These are phyloP conservation scores for Macrotus californicus DNA, from an alignment of 2,113 vertebrate species.

Conservation along the genomic window DNA sequence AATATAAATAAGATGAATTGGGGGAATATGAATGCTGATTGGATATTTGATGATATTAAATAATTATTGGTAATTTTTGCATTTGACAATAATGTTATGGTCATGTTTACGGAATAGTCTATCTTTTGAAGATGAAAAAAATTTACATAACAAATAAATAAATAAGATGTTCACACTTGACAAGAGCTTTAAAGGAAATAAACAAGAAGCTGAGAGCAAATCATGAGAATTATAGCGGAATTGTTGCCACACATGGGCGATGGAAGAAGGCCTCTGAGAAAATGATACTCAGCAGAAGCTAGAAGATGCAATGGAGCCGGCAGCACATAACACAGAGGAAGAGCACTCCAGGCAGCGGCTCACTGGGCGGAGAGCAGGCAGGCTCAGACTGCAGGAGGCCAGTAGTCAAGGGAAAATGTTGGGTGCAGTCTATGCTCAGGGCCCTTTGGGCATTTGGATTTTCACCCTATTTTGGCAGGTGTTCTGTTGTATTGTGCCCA, in stretches of 20 bases:
- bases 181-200: background rate
- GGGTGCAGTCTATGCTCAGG: background rate
- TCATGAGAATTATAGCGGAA: background rate
- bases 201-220: background rate
- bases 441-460: too few species aligned
- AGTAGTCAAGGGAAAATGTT: background rate
- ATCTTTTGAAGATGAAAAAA: background rate
- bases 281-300: background rate
- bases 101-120: background rate
- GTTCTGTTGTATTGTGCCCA: background rate
- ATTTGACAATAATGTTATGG: background rate
- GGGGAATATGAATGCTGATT: background rate
- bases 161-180: background rate
- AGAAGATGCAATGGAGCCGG: background rate
- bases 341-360: background rate
- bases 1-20: background rate
- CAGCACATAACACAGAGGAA: background rate
- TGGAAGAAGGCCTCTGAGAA: background rate
- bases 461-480: background rate
- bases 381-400: background rate
- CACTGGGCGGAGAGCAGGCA: fast-evolving
- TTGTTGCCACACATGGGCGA: background rate
- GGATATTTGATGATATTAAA: background rate
- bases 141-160: background rate
- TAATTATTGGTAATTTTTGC: background rate